These are phyloP conservation scores for Diacarnus erythraeanus DNA, from an alignment of 37 sponge, comb jelly and placozoan genomes.

Conservation along the genomic window DNA sequence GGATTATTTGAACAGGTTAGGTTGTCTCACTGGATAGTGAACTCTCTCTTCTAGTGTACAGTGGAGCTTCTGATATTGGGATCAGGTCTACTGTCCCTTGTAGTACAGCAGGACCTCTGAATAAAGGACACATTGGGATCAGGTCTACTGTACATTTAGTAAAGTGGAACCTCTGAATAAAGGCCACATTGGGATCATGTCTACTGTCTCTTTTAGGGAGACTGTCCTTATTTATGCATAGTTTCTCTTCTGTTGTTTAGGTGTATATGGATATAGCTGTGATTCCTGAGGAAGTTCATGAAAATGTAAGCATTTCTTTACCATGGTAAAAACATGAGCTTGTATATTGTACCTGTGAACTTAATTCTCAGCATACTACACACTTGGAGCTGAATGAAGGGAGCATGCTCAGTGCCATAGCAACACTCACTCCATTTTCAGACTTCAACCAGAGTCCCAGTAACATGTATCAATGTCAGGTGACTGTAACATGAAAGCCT, in stretches of 20 bases:
- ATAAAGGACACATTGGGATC: too few species aligned
- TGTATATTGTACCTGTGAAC: not conserved
- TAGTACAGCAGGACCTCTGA: too few species aligned
- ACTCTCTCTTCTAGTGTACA: too few species aligned
- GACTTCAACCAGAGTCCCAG: slow-evolving; percentile 97
- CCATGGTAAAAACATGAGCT: not conserved
- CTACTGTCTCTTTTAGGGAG: too few species aligned
- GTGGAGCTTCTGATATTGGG: too few species aligned
- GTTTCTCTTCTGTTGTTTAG: slow-evolving; percentile 16
- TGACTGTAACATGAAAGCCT: slow-evolving; percentile 9
- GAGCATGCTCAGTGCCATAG: slow-evolving; percentile 88
- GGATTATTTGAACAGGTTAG: slow-evolving; percentile 97
- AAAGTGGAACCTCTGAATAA: too few species aligned
- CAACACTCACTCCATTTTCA: slow-evolving; percentile 92
- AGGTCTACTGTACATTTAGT: too few species aligned
- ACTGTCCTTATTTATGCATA: too few species aligned
- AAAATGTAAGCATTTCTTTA: slow-evolving; percentile 35
- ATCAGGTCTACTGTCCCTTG: too few species aligned
- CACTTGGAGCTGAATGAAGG: slow-evolving; percentile 84
- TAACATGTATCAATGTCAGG: slow-evolving; percentile 99
- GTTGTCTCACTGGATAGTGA: not conserved
- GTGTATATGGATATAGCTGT: slow-evolving; percentile 90
- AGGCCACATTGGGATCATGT: too few species aligned
- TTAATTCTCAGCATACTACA: slow-evolving; percentile 70
- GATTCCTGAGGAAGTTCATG: slow-evolving; percentile 58